Evolutionary conservation across 2,888 invertebrate species (phyloP).

Genomic region (Ochropacha duplaris): DNA sequence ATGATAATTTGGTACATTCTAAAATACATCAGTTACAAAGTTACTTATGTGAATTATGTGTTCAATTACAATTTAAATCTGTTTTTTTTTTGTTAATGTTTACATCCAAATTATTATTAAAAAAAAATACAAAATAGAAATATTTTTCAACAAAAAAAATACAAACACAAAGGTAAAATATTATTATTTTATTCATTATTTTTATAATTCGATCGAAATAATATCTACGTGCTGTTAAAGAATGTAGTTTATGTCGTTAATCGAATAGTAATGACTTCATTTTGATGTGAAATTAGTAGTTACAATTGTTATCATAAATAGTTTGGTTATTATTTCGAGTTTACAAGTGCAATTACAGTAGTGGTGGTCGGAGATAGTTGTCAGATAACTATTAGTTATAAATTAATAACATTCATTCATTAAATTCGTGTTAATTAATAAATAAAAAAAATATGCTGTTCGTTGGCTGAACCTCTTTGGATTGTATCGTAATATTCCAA

Average conservation of each 20-base stretch:
- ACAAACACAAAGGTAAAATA: conserved; percentile 50
- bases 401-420: too few relatives aligned
- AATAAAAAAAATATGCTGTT: too few relatives aligned
- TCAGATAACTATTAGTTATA: background rate
- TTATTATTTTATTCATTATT: conserved; percentile 36
- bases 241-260: conserved; percentile 20
- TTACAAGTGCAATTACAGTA: conserved; percentile 36
- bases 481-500: too few relatives aligned
- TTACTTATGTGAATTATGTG: conserved; percentile 64
- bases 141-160: conserved; percentile 39
- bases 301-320: conserved; percentile 25
- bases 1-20: conserved; percentile 14
- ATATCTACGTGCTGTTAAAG: conserved; percentile 1
- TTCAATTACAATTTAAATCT: conserved; percentile 57
- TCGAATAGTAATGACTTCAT: conserved; percentile 23
- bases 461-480: too few relatives aligned
- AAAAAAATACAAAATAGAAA: conserved; percentile 22
- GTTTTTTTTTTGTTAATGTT: conserved; percentile 57
- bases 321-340: conserved; percentile 25
- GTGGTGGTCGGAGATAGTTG: background rate
- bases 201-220: conserved; percentile 19
- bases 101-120: conserved; percentile 47
- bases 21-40: conserved; percentile 42
- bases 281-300: conserved; percentile 16
- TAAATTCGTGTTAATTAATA: too few relatives aligned